A percentile compares a stretch with the other conserved stretches of the same genome.
These are phyloP conservation scores for Apus apus DNA, from an alignment of 2,113 vertebrate species.

Conservation along the genomic window DNA sequence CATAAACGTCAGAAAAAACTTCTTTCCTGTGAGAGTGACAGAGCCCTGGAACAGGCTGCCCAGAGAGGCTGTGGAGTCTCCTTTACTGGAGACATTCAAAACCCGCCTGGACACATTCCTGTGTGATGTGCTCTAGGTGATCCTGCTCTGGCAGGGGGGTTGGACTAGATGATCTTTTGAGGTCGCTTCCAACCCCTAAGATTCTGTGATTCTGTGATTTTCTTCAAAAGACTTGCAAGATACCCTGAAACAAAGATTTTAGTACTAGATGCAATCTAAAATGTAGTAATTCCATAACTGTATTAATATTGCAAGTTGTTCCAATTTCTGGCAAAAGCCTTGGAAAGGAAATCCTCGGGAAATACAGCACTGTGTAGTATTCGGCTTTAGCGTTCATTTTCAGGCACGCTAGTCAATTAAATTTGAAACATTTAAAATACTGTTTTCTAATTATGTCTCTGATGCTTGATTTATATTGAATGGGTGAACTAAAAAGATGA, in stretches of 20 bases:
- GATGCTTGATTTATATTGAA: not conserved
- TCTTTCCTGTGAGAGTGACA: no score
- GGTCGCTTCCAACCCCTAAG: no score
- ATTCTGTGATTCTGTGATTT: not conserved
- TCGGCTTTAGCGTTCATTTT: not conserved
- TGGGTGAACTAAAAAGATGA: not conserved
- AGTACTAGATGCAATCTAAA: not conserved
- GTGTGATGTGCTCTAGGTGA: no score
- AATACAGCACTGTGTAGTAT: not conserved
- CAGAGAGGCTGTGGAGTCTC: no score
- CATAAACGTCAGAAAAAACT: no score
- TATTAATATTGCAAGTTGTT: conserved; percentile 30
- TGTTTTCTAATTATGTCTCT: not conserved
- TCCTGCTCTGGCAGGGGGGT: no score
- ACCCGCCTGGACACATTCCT: no score
- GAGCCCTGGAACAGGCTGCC: no score
- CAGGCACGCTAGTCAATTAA: not conserved
- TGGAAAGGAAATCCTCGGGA: not conserved
- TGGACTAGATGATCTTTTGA: no score
- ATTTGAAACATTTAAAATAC: not conserved
- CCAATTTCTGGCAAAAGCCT: not conserved
- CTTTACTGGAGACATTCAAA: no score
- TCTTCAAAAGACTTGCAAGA: not conserved
- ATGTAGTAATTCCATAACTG: not conserved
- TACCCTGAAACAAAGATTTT: not conserved